Evolutionary conservation across 2,888 invertebrate species (phyloP), one percentile per base, ranked within the genome.

Genomic region (Achlya flavicornis): DNA sequence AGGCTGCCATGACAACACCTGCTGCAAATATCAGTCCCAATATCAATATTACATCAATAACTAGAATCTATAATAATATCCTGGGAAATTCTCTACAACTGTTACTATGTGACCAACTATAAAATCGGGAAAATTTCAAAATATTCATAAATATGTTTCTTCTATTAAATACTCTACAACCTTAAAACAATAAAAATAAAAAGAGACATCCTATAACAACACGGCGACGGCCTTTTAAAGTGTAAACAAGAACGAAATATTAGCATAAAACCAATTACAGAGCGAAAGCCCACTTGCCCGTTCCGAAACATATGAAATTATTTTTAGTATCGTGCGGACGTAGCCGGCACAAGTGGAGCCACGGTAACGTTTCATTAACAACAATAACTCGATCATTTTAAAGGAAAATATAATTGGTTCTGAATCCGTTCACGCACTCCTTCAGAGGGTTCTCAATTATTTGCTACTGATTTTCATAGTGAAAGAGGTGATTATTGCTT

Each of bases 231-330:
- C 8, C 10, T 41, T 41, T 41, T 7, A 41, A 41, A 12, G 12
- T 12, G 41, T 4, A 38, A 66, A 53, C 65, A 65, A 66, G 64
- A 62, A 63, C 62, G 61, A 58, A 19, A 46, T 46, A 71, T 68
- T 71, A 71, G 65, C 71, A 67, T 71, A 68, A 74, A 76, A 70
- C 62, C 68, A 69, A 76, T 73, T 71, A 72, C 71, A 69, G 70
- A 76, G 67, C 41, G 12, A 41, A 41, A 3, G 38, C 67, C 41
- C 59, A 41, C 59, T 59, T 35, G 59, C 60, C n/a, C 60, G 60
- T 19, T 53, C 19, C 19, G 19, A 19, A 19, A 26, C 19, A 60
- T n/a, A 60, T 43, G 6, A 60, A 26, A 60, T 41, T 19, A 19
- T 19, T 19, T 60, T 60, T 60, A 43, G 43, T 60, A 60, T 43